Conservation (phyloP, 53 echinoderm and acorn worm genomes). For the Antedon mediterranea region DNA sequence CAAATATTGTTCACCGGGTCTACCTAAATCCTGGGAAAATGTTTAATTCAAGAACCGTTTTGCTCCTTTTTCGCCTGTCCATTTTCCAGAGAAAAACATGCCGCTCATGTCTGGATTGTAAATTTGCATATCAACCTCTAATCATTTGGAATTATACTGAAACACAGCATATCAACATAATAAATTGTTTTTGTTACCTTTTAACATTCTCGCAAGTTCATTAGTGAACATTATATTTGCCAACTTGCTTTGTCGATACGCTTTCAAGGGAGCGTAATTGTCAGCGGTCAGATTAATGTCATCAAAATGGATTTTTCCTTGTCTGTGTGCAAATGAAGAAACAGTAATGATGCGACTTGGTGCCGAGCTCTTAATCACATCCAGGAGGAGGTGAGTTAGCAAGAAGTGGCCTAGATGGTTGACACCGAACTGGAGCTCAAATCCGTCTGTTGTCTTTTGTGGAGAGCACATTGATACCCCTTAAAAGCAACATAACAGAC, state of each 20-base stretch:
- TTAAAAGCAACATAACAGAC: conserved; percentile 12
- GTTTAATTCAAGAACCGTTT: no score
- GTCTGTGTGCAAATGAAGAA: conserved; percentile 18
- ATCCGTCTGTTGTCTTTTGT: conserved; percentile 59
- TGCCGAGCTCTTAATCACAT: conserved; percentile 56
- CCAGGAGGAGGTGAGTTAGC: conserved; percentile 77
- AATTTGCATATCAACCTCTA: no score
- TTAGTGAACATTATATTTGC: conserved; percentile 43
- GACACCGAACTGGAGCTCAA: conserved; percentile 77
- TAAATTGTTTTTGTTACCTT: no score
- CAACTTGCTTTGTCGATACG: conserved; percentile 62
- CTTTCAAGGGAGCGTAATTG: conserved; percentile 26
- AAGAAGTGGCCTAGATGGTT: conserved; percentile 83
- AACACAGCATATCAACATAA: no score
- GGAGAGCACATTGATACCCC: conserved; percentile 55
- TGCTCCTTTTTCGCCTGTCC: no score
- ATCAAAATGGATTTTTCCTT: conserved; percentile 35
- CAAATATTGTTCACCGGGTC: no score
- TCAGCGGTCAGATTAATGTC: background rate
- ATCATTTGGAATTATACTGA: no score
- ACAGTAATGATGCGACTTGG: conserved; percentile 52
- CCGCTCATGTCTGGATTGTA: no score
- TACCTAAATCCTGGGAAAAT: no score
- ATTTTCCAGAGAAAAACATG: no score
- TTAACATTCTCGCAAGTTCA: conserved; percentile 34